Evolutionary conservation across 2,888 invertebrate species (phyloP).

Genomic region (Tethea ocularis): DNA sequence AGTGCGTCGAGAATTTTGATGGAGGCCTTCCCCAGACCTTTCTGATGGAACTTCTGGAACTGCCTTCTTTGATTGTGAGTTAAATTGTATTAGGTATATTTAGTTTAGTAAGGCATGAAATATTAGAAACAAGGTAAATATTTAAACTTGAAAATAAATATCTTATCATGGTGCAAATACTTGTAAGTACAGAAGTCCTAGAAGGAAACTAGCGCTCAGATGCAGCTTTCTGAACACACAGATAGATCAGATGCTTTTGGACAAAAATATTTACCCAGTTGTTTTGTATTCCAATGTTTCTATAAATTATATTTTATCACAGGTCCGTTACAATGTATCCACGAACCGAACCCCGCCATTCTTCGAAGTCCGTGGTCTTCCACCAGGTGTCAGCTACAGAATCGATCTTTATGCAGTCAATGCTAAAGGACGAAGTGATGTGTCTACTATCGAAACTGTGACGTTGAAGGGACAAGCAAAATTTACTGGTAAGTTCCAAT

Average conservation of each 20-base stretch:
- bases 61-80: conserved; percentile 84
- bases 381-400: conserved; percentile 90
- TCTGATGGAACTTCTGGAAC: conserved; percentile 90
- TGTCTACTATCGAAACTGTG: conserved; percentile 92
- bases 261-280: too few relatives aligned
- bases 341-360: conserved; percentile 85
- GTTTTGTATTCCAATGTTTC: conserved; percentile 1
- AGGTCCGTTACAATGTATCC: conserved; percentile 86
- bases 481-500: conserved; percentile 90
- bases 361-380: conserved; percentile 87
- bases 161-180: too few relatives aligned
- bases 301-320: conserved; percentile 47
- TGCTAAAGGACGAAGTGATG: conserved; percentile 93
- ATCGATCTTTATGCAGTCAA: conserved; percentile 94
- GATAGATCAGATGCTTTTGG: too few relatives aligned
- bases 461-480: conserved; percentile 94
- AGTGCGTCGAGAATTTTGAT: conserved; percentile 94
- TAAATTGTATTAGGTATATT: background rate
- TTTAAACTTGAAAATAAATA: too few relatives aligned
- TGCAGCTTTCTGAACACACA: too few relatives aligned
- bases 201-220: too few relatives aligned
- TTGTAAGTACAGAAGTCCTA: background rate
- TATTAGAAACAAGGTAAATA: too few relatives aligned
- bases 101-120: background rate
- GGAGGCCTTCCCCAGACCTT: conserved; percentile 95